A percentile compares a stretch with the other conserved stretches of the same genome.
Evolutionary conservation across 2,888 invertebrate species (phyloP).

Genomic region (Hesperia comma): DNA sequence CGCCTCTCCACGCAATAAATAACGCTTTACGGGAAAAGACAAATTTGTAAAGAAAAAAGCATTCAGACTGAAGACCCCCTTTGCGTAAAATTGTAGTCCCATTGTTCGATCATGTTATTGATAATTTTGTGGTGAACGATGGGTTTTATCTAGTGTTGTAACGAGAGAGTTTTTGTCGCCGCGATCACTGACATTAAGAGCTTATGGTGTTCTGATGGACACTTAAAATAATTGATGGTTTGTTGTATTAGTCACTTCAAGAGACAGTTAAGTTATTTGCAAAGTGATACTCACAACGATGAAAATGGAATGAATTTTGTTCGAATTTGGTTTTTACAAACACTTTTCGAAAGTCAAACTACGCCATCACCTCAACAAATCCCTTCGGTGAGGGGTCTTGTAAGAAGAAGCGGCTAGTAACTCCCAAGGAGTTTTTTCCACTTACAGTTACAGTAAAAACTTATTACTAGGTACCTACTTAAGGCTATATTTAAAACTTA

Average conservation of each 20-base stretch:
- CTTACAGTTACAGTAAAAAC: too few species aligned
- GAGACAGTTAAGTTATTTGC: too few species aligned
- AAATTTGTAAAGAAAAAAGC: slow-evolving; percentile 32
- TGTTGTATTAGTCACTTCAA: slow-evolving; percentile 48
- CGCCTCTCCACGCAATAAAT: slow-evolving; percentile 64
- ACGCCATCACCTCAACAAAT: too few species aligned
- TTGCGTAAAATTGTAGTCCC: slow-evolving; percentile 59
- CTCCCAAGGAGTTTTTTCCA: too few species aligned
- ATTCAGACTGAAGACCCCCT: slow-evolving; percentile 45
- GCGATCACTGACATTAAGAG: slow-evolving; percentile 44
- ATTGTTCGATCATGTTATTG: slow-evolving; percentile 43
- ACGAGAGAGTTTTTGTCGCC: slow-evolving; percentile 44
- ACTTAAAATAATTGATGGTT: slow-evolving; percentile 59
- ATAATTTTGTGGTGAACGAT: slow-evolving; percentile 55
- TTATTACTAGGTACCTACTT: too few species aligned
- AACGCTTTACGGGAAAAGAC: slow-evolving; percentile 40
- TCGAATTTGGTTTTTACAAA: too few species aligned
- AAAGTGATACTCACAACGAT: too few species aligned
- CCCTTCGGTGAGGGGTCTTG: too few species aligned
- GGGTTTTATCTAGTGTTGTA: slow-evolving; percentile 53
- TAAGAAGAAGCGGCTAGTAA: too few species aligned
- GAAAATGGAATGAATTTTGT: too few species aligned
- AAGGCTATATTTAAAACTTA: too few species aligned
- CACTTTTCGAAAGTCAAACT: too few species aligned
- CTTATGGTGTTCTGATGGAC: slow-evolving; percentile 46